Conservation (phyloP, 2,888 invertebrate genomes). For the Lissonota sp. region DNA sequence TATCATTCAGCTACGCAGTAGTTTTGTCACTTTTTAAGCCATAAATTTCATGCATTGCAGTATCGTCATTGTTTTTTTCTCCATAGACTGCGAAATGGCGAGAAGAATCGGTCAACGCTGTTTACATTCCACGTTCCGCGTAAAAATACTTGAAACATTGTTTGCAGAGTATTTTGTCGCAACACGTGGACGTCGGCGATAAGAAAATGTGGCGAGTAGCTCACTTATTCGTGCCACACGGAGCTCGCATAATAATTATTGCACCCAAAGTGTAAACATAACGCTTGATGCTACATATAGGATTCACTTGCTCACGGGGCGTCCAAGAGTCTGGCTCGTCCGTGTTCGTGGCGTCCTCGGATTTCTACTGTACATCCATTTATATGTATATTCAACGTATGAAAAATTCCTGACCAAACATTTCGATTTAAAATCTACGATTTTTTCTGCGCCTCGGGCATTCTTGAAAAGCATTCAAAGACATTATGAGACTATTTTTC, state of each 20-base stretch:
- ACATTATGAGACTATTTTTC: too few species aligned
- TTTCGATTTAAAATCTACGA: too few species aligned
- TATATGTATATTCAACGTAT: neutral
- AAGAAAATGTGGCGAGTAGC: constrained; percentile 7
- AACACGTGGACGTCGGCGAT: constrained; percentile 16
- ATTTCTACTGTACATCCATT: neutral
- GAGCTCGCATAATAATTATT: constrained; percentile 4
- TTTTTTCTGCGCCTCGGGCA: too few species aligned
- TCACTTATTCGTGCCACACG: constrained; percentile 14
- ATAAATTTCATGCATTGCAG: neutral
- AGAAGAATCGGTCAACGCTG: neutral
- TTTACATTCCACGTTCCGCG: constrained; percentile 16
- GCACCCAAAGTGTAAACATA: neutral
- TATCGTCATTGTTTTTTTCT: neutral
- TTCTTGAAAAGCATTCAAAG: too few species aligned
- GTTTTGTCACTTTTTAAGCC: neutral
- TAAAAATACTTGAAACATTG: neutral
- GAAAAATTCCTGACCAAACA: too few species aligned
- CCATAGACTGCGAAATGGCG: neutral
- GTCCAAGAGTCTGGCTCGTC: constrained; percentile 54
- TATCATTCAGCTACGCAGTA: too few species aligned
- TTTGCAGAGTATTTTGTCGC: neutral
- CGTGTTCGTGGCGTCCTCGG: constrained; percentile 36
- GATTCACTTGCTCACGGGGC: constrained; percentile 27
- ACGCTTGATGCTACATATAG: neutral